Evolutionary conservation across 2,797 vertebrate genomes (phyloP).

Genomic region (Malacoraja senta): DNA sequence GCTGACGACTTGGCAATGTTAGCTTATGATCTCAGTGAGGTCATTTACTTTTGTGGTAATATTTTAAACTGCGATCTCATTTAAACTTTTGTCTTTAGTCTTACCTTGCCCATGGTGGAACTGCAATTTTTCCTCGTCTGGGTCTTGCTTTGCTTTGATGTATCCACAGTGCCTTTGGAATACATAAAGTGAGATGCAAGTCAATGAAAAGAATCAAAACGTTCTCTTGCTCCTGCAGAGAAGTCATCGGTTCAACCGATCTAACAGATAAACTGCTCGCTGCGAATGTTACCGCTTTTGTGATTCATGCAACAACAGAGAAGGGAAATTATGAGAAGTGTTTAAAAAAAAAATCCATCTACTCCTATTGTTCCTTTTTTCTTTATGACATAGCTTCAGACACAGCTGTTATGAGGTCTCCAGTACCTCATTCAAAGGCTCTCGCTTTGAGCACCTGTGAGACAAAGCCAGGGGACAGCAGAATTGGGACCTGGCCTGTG

Average conservation of each 20-base stretch:
- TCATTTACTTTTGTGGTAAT: neutral
- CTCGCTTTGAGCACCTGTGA: neutral
- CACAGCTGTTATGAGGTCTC: neutral
- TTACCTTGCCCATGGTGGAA: conserved; percentile 72
- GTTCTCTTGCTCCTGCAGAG: neutral
- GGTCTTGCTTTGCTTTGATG: conserved; percentile 76
- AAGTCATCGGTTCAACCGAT: neutral
- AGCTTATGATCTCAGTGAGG: neutral
- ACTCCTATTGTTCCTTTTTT: neutral
- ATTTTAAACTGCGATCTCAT: neutral
- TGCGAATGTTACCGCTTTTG: neutral
- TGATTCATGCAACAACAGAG: neutral
- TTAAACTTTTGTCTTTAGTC: neutral
- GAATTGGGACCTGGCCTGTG: neutral
- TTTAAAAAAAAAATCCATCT: neutral
- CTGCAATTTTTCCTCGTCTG: conserved; percentile 76
- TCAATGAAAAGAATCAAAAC: neutral
- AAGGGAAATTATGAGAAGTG: neutral
- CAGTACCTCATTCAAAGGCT: neutral
- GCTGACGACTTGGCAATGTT: neutral
- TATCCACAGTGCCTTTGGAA: conserved; percentile 68
- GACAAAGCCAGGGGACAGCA: neutral
- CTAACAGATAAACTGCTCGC: neutral
- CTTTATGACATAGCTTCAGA: neutral
- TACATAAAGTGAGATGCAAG: neutral